A percentile compares a stretch with the other conserved stretches of the same genome.
phyloP scores from a whole-genome alignment of 2,797 vertebrate genomes.

The Syngnathus acus region DNA sequence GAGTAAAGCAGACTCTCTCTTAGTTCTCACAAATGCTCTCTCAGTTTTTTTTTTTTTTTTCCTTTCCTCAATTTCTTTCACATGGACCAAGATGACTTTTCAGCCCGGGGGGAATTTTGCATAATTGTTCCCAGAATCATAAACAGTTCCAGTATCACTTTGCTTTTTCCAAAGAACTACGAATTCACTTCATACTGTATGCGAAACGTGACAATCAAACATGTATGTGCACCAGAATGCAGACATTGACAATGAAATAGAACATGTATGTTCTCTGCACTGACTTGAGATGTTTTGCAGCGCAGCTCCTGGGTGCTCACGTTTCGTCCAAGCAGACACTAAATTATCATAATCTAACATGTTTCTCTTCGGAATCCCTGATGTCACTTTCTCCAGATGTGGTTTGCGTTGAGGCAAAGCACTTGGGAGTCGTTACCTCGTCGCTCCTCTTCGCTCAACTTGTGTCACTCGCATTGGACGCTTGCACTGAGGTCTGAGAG shows the following conservation, averaged over 20 bases:
- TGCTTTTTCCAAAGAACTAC: not conserved
- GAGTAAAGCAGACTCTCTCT: conserved; percentile 35
- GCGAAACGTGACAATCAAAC: not conserved
- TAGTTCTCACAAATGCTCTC: conserved; percentile 15
- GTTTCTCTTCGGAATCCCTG: conserved; percentile 20
- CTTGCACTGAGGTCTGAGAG: conserved; percentile 9
- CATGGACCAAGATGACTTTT: conserved; percentile 40
- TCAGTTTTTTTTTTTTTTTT: conserved; percentile 16
- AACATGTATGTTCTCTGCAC: not conserved
- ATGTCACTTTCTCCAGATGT: conserved; percentile 59
- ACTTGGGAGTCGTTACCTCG: conserved; percentile 64
- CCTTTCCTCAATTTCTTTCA: conserved; percentile 33
- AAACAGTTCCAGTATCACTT: conserved; percentile 19
- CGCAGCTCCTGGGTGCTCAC: conserved; percentile 2
- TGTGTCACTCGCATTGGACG: conserved; percentile 21
- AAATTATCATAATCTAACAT: conserved; percentile 23
- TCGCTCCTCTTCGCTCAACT: conserved; percentile 17
- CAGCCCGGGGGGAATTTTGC: conserved; percentile 39
- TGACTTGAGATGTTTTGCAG: conserved; percentile 17
- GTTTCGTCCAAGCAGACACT: conserved; percentile 20
- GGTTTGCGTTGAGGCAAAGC: conserved; percentile 47
- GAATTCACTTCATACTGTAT: not conserved
- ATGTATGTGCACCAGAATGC: too few relatives aligned
- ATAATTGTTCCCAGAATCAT: conserved; percentile 41
- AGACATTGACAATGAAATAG: not conserved